Base-by-base conservation (phyloP, 2,888 invertebrate species). In the Erebia palarica region DNA sequence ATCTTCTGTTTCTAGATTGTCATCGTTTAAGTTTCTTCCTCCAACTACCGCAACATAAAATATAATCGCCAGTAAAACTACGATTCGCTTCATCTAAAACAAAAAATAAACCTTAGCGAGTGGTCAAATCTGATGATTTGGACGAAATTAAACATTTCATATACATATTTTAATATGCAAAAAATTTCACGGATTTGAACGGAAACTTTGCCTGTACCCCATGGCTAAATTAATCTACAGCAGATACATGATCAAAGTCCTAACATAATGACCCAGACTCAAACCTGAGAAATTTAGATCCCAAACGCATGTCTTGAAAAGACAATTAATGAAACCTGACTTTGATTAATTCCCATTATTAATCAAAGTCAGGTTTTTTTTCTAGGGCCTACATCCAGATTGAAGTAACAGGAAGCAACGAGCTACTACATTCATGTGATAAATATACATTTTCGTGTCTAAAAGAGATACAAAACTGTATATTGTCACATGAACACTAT, bases 71-170 rank as follows among this genome's bases (percentile, higher is more conserved):
- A 87, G 72, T 42, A 87, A 70, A 67, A 86, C 27, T 65, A 78
- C 71, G 16, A 84, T 74, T 68, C 78, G 81, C 71, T 87, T 85
- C 91, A 91, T 91, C 91, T 91, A 86, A 67, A 86, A 86, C 78
- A 79, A 74, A 76, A 71, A 57, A 13, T 13, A 44, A 66, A 65
- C 3, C 9, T 63, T 16, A 60, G 11, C 14, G 55, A 10, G 16
- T 55, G 3, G 5, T n/a, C 9, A 14, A 8, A 13, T 13, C n/a
- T 53, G 16, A 53, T 16, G 18, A 13, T 1, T 51, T 51, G 14
- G 9, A 18, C 9, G 16, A 9, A 55, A 55, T 55, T 4, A 51
- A 49, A 49, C 14, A 49, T 14, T 11, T 49, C 1, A 14, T 14
- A 11, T 49, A 11, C 0, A 49, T 49, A 49, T 5, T 44, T 44